Evolutionary conservation across 2,888 invertebrate genomes (phyloP).

Genomic region (Melanostoma scalare): DNA sequence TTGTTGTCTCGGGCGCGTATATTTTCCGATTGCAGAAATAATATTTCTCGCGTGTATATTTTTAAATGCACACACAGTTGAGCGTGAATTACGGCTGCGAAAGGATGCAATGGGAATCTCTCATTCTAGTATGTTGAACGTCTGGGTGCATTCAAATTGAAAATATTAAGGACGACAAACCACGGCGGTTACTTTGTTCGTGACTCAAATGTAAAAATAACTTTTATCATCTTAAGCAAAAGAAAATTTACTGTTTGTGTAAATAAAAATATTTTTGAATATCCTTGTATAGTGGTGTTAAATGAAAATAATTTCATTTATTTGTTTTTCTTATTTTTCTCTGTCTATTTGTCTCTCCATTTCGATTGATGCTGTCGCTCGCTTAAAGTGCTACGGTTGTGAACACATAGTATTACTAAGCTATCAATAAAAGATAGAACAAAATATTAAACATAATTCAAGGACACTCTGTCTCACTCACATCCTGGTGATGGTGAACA

Average conservation of each 20-base stretch:
- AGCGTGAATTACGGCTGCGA: constrained; percentile 82
- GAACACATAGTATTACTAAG: constrained; percentile 74
- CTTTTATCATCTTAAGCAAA: not conserved
- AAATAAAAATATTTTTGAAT: constrained; percentile 52
- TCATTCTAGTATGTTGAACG: constrained; percentile 18
- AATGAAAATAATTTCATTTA: constrained; percentile 14
- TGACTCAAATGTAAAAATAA: constrained; percentile 23
- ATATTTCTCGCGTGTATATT: constrained; percentile 15
- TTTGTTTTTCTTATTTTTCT: constrained; percentile 10
- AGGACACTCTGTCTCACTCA: constrained; percentile 37
- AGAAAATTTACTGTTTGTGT: constrained; percentile 50
- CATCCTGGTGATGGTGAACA: constrained; percentile 28
- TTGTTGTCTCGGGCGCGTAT: constrained; percentile 47
- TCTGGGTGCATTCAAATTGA: constrained; percentile 21
- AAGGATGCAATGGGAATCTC: constrained; percentile 76
- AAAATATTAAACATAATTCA: constrained; percentile 14
- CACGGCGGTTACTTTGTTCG: constrained; percentile 44
- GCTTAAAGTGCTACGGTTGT: constrained; percentile 81
- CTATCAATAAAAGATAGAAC: constrained; percentile 34
- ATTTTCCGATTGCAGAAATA: constrained; percentile 32
- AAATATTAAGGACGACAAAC: constrained; percentile 35
- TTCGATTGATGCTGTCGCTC: constrained; percentile 77
- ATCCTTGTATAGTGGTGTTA: constrained; percentile 58
- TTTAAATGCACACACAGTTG: constrained; percentile 77
- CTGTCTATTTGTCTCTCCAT: constrained; percentile 4